Percentiles rank a stretch among this genome's conserved stretches.
Conservation (phyloP, 2,888 invertebrate genomes). For the Ypsolopha scabrella region DNA sequence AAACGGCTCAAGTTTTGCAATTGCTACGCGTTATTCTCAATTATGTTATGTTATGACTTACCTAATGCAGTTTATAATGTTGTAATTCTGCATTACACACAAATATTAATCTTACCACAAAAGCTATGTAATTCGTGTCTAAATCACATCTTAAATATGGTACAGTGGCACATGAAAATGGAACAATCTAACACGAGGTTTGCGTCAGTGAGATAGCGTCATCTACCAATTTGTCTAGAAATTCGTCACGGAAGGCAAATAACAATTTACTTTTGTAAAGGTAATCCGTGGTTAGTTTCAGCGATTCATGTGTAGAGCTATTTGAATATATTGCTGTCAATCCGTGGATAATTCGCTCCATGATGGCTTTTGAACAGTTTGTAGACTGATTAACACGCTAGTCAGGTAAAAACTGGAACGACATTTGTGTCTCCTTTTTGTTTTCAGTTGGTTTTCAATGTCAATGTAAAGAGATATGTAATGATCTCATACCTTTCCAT, state of each 20-base stretch:
- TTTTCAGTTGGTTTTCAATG: too few species aligned
- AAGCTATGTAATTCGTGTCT: not conserved
- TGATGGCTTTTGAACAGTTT: too few species aligned
- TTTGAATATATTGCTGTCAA: too few species aligned
- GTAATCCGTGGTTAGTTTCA: too few species aligned
- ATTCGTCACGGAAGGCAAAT: not conserved
- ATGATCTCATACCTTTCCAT: too few species aligned
- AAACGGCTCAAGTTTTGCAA: not conserved
- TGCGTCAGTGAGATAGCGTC: constrained; percentile 27
- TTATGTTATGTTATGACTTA: not conserved
- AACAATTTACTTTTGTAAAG: not conserved
- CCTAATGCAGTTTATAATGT: not conserved
- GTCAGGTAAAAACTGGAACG: too few species aligned
- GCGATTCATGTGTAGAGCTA: too few species aligned
- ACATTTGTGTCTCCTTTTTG: too few species aligned
- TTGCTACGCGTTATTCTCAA: not conserved
- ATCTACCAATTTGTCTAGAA: constrained; percentile 12
- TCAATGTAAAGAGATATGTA: too few species aligned
- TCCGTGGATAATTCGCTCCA: too few species aligned
- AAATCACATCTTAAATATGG: not conserved
- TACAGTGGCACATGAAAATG: not conserved
- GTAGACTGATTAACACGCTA: too few species aligned
- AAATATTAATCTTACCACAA: not conserved
- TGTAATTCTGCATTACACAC: not conserved
- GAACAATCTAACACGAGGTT: constrained; percentile 1